These are phyloP conservation scores for Hestina assimilis DNA, from an alignment of 1,140 invertebrate genomes.

Conservation along the genomic window DNA sequence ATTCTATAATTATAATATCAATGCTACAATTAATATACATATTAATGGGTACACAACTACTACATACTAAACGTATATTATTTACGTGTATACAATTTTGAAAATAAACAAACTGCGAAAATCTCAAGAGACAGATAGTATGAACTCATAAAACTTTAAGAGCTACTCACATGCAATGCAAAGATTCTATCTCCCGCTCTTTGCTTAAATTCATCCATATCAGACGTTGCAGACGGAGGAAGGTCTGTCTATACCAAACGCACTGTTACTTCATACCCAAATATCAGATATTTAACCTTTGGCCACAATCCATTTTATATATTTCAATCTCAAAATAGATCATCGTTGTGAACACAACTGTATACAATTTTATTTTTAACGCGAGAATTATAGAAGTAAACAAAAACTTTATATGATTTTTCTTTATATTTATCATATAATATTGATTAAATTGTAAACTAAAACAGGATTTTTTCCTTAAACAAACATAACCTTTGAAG, in stretches of 20 bases:
- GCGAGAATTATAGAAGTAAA: slow-evolving; percentile 8
- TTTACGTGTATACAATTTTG: background rate
- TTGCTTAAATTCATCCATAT: slow-evolving; percentile 67
- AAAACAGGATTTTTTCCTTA: slow-evolving; percentile 28
- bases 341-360: slow-evolving; percentile 35
- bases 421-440: slow-evolving; percentile 16
- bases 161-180: slow-evolving; percentile 61
- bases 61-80: background rate
- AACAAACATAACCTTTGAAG: slow-evolving; percentile 42
- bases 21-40: background rate
- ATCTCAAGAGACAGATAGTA: background rate
- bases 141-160: background rate
- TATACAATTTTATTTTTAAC: slow-evolving; percentile 10
- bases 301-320: slow-evolving; percentile 63
- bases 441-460: slow-evolving; percentile 2
- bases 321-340: slow-evolving; percentile 66
- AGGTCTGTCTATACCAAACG: slow-evolving; percentile 41
- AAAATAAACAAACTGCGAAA: background rate
- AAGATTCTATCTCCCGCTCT: slow-evolving; percentile 65
- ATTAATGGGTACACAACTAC: slow-evolving; percentile 1
- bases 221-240: slow-evolving; percentile 36
- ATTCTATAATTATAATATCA: slow-evolving; percentile 14
- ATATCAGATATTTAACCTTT: slow-evolving; percentile 65
- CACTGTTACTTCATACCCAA: slow-evolving; percentile 55
- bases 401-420: slow-evolving; percentile 6